Percentiles rank a stretch among this genome's conserved stretches.
Evolutionary conservation across 2,888 invertebrate genomes (phyloP).

Genomic region (Dorcus hopei): DNA sequence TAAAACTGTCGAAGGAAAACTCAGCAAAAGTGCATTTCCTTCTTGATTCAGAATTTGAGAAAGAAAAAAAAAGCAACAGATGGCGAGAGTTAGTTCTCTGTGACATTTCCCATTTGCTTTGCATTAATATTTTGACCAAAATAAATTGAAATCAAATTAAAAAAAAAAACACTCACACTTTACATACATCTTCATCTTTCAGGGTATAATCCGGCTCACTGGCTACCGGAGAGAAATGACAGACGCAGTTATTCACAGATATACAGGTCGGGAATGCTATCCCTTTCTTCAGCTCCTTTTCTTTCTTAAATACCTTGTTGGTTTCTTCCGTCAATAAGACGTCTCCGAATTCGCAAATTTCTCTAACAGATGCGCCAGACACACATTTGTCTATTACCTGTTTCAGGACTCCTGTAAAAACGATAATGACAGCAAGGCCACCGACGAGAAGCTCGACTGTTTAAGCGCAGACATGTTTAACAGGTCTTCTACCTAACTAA

Average conservation of each 20-base stretch:
- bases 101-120: neutral
- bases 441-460: neutral
- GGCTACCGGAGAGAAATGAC: slow-evolving; percentile 95
- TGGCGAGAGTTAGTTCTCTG: no score
- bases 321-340: slow-evolving; percentile 85
- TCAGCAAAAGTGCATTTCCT: no score
- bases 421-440: slow-evolving; percentile 1
- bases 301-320: slow-evolving; percentile 95
- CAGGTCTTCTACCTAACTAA: neutral
- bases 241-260: slow-evolving; percentile 98
- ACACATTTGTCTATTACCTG: slow-evolving; percentile 84
- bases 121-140: neutral
- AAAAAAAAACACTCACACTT: slow-evolving; percentile 74
- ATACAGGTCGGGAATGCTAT: slow-evolving; percentile 99
- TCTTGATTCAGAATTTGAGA: no score
- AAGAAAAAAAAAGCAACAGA: no score
- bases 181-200: slow-evolving; percentile 91
- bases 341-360: slow-evolving; percentile 92
- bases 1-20: no score
- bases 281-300: slow-evolving; percentile 96
- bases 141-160: neutral
- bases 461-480: neutral
- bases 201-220: slow-evolving; percentile 85
- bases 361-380: slow-evolving; percentile 82
- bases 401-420: slow-evolving; percentile 79